These are phyloP conservation scores for Megaceryle maxima DNA, from an alignment of 2,113 vertebrate genomes.

Conservation along the genomic window DNA sequence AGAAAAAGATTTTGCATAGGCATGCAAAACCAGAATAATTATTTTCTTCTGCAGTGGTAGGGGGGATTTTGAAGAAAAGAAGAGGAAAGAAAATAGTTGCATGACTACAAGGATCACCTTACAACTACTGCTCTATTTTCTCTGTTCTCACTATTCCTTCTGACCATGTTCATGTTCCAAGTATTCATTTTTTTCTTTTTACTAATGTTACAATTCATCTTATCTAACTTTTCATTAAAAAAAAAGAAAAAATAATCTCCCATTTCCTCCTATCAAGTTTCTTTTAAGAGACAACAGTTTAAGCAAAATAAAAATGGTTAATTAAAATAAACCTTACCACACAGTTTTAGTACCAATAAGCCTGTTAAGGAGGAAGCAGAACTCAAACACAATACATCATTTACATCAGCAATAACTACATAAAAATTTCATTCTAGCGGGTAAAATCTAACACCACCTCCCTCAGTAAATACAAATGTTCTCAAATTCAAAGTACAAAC, in stretches of 20 bases:
- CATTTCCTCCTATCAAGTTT: not conserved
- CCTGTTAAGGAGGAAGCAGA: not conserved
- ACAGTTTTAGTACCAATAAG: not conserved
- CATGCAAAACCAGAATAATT: not conserved
- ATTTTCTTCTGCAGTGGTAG: not conserved
- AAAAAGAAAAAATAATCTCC: not conserved
- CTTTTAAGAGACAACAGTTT: not conserved
- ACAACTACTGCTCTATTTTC: not conserved
- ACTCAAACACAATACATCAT: not conserved
- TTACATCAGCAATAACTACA: not conserved
- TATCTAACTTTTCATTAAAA: not conserved
- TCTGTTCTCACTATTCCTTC: not conserved
- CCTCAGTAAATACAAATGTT: not conserved
- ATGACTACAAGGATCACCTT: not conserved
- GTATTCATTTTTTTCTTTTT: not conserved
- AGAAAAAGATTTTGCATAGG: not conserved
- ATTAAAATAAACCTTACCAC: conserved; percentile 33
- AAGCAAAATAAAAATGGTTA: not conserved
- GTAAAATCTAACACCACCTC: not conserved
- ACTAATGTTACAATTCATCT: not conserved
- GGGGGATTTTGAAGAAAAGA: not conserved
- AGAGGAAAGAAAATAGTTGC: not conserved
- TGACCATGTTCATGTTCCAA: not conserved
- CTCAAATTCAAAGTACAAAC: not conserved
- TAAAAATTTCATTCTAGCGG: too few species aligned